Evolutionary conservation across 2,113 vertebrate genomes (phyloP), one percentile per base, ranked within the genome.

Genomic region (Otolemur garnettii): DNA sequence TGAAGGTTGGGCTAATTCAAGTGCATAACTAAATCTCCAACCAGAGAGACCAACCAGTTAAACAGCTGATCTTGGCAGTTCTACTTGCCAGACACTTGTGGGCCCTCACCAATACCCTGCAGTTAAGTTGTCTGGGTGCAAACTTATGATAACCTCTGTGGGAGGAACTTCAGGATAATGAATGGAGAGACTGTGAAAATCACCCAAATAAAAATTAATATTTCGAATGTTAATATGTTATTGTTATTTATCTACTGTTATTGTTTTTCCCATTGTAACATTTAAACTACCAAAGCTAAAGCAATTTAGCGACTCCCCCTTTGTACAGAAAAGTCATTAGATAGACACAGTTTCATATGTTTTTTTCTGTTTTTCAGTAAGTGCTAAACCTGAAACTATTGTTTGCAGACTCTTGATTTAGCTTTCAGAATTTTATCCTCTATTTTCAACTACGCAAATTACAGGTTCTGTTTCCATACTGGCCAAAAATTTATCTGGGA

Each of bases 391-490:
- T 4, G 33, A 83, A 85, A 83, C 53, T 68, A 66, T 95, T 92
- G 57, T 71, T 83, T 97, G 95, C 42, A 94, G 53, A 30, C 74
- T 50, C 21, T 94, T 69, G 28, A 69, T 75, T 78, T 69, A 55
- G 24, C 69, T 93, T 95, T 86, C 66, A 72, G 38, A 71, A 92
- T 93, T 79, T 83, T 53, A 94, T 77, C 80, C 57, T 88, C 19
- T 62, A 30, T 21, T 71, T 62, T 81, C 89, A 50, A 50, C 45
- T 50, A 50, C 8, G 10, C 45, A 50, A 50, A 50, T 50, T 10
- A 92, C 93, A 95, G 71, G 59, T 89, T 92, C 38, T 82, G 85
- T 94, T 96, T 91, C 74, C 86, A 90, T 45, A 45, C 50, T 28
- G 38, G 28, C 50, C 21, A 26, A 2, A 60, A 79, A 72, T 53